Percentiles rank a stretch among this genome's conserved stretches.
These are phyloP conservation scores for Drosophila lacertosa DNA, from an alignment of 1,140 invertebrate species.

Conservation along the genomic window DNA sequence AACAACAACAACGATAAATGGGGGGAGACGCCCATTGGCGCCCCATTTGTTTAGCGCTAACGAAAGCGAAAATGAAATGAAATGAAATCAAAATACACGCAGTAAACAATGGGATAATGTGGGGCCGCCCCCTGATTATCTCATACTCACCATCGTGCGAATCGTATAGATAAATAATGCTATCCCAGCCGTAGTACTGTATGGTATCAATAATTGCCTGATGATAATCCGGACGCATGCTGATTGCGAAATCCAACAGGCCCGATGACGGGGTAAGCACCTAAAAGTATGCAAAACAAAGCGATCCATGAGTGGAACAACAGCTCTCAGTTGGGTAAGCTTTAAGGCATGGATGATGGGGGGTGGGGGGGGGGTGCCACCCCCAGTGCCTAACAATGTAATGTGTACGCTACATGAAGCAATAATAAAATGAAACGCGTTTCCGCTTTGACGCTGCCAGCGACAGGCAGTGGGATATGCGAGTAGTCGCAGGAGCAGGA, in stretches of 20 bases:
- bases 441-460: constrained; percentile 63
- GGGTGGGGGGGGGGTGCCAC: background rate
- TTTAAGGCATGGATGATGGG: background rate
- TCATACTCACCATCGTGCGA: constrained; percentile 95
- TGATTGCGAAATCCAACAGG: constrained; percentile 94
- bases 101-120: constrained; percentile 61
- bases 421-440: constrained; percentile 82
- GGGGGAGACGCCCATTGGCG: constrained; percentile 30
- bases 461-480: constrained; percentile 2
- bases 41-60: constrained; percentile 62
- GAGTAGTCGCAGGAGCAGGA: background rate
- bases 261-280: constrained; percentile 92
- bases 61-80: constrained; percentile 71
- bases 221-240: constrained; percentile 97
- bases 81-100: constrained; percentile 72
- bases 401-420: constrained; percentile 81
- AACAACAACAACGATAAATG: constrained; percentile 24
- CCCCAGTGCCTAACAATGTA: constrained; percentile 65
- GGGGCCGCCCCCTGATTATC: background rate
- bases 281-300: constrained; percentile 84
- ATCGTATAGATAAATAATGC: constrained; percentile 97
- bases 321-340: constrained; percentile 2
- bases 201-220: constrained; percentile 97
- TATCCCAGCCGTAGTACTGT: constrained; percentile 94
- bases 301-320: constrained; percentile 32